These are phyloP conservation scores for Protophormia terraenovae DNA, from an alignment of 2,888 invertebrate species.

Conservation along the genomic window DNA sequence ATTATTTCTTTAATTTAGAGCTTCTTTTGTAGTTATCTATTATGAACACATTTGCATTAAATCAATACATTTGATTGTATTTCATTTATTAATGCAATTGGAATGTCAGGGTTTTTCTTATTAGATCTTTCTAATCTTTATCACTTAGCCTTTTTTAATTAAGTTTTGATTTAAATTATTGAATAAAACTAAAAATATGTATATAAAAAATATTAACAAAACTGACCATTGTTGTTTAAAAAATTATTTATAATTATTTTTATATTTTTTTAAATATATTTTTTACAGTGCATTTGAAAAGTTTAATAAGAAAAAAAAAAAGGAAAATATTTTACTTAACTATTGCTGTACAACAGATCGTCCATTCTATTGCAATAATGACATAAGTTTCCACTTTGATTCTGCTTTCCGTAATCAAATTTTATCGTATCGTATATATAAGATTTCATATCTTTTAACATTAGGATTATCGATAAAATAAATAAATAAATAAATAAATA, in stretches of 20 bases:
- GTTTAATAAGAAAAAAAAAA: too few relatives aligned
- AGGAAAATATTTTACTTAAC: too few relatives aligned
- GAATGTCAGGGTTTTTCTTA: conserved; percentile 58
- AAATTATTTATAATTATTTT: background rate
- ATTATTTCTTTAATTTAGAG: background rate
- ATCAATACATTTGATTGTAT: conserved; percentile 47
- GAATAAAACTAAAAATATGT: too few relatives aligned
- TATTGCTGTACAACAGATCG: too few relatives aligned
- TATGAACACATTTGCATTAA: background rate
- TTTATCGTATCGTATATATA: too few relatives aligned
- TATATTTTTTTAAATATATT: background rate
- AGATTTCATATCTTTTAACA: too few relatives aligned
- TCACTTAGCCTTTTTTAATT: background rate
- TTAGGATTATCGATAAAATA: too few relatives aligned
- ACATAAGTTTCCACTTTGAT: too few relatives aligned
- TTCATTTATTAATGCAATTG: background rate
- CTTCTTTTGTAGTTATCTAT: background rate
- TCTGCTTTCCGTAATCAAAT: too few relatives aligned
- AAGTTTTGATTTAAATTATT: background rate
- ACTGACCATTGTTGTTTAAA: conserved; percentile 33
- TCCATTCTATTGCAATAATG: too few relatives aligned
- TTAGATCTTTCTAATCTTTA: background rate
- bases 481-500: too few relatives aligned
- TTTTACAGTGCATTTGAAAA: background rate
- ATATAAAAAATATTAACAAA: too few relatives aligned